Percentiles rank a stretch among this genome's conserved stretches.
phyloP scores from a whole-genome alignment of 1,140 invertebrate genomes.

The Matsumurasca onukii region DNA sequence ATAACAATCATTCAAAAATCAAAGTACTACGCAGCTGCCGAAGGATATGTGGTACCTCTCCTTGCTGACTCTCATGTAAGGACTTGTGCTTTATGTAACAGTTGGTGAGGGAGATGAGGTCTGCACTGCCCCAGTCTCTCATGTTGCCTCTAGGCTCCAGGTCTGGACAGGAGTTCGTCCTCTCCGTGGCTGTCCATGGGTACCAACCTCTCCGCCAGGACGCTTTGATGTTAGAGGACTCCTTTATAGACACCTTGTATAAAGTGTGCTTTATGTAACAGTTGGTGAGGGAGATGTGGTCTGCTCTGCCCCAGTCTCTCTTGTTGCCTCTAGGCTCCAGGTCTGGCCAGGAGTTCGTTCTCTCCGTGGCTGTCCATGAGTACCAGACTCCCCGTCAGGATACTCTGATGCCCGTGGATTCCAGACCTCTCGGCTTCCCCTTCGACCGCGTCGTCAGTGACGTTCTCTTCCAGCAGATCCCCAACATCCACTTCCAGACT shows the following conservation, averaged over 20 bases:
- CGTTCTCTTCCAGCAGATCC: conserved; percentile 33
- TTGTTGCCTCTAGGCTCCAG: conserved; percentile 59
- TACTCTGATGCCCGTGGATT: conserved; percentile 30
- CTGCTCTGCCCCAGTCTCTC: conserved; percentile 55
- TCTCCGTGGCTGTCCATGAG: conserved; percentile 57
- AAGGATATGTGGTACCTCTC: too few relatives aligned
- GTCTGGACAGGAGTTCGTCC: conserved; percentile 58
- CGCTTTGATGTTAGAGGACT: conserved; percentile 30
- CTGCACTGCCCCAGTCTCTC: conserved; percentile 55
- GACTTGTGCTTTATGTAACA: too few relatives aligned
- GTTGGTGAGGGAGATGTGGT: too few relatives aligned
- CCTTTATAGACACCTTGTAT: too few relatives aligned
- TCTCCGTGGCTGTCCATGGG: conserved; percentile 57
- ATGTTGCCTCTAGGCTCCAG: conserved; percentile 59
- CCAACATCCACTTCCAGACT: conserved; percentile 31
- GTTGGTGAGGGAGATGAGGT: too few relatives aligned
- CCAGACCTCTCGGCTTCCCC: conserved; percentile 35
- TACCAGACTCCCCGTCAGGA: conserved; percentile 41
- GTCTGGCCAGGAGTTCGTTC: conserved; percentile 58
- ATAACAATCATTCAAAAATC: too few relatives aligned
- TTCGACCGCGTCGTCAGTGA: conserved; percentile 37
- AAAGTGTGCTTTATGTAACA: too few relatives aligned
- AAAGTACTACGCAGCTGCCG: too few relatives aligned
- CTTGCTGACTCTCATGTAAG: too few relatives aligned
- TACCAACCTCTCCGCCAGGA: conserved; percentile 41